Evolutionary conservation across 1,140 invertebrate species (phyloP).

Genomic region (Lepeophtheirus salmonis): DNA sequence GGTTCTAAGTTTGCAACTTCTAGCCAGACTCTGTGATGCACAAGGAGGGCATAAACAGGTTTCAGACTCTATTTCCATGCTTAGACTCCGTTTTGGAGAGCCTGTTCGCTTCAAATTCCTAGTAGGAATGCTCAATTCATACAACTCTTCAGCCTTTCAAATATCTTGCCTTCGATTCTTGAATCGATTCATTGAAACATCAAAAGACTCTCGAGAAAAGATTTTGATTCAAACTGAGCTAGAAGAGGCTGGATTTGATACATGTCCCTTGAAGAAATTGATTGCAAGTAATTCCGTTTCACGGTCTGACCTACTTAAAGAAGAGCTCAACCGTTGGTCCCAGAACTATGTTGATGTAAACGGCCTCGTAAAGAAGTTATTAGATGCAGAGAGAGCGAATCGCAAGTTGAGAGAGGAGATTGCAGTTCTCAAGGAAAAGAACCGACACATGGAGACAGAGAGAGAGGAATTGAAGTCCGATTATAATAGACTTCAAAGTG

Average conservation of each 20-base stretch:
- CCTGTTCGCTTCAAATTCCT: conserved; percentile 74
- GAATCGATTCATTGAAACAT: conserved; percentile 55
- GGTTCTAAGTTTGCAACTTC: conserved; percentile 54
- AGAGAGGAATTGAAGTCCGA: neutral
- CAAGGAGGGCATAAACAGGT: conserved; percentile 32
- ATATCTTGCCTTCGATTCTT: conserved; percentile 63
- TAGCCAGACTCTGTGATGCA: conserved; percentile 4
- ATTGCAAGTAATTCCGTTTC: neutral
- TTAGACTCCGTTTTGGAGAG: conserved; percentile 69
- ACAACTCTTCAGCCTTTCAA: conserved; percentile 33
- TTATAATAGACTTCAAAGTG: neutral
- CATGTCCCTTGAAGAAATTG: conserved; percentile 46
- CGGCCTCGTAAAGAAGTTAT: conserved; percentile 30
- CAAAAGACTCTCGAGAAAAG: conserved; percentile 47
- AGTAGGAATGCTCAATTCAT: conserved; percentile 50
- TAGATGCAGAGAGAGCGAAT: conserved; percentile 13
- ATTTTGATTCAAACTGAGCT: conserved; percentile 76
- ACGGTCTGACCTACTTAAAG: conserved; percentile 28
- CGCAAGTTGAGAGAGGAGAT: conserved; percentile 9
- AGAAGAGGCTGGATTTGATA: conserved; percentile 58
- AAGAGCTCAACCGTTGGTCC: conserved; percentile 47
- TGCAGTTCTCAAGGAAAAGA: neutral
- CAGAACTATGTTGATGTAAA: conserved; percentile 49
- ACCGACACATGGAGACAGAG: conserved; percentile 1
- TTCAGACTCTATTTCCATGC: conserved; percentile 68